A percentile compares a stretch with the other conserved stretches of the same genome.
Conservation (phyloP, 2,888 invertebrate genomes). For the Diabrotica balteata region DNA sequence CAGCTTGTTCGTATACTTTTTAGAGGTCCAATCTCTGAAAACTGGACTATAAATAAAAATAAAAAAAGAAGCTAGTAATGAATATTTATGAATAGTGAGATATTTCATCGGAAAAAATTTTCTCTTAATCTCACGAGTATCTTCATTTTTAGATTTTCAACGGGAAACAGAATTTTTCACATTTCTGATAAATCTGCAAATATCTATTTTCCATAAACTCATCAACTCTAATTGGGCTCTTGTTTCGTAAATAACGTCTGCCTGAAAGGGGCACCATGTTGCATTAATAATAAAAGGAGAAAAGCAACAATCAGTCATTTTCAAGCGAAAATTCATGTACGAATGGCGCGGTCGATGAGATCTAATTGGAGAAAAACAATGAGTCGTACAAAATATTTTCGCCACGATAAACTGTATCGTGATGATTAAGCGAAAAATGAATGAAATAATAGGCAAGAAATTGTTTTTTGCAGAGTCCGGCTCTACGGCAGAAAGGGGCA, state of each 20-base stretch:
- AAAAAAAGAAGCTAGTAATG: too few relatives aligned
- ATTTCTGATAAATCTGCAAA: too few relatives aligned
- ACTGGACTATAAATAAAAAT: too few relatives aligned
- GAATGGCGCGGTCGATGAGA: slow-evolving; percentile 12
- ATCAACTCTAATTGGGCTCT: too few relatives aligned
- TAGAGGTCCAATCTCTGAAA: too few relatives aligned
- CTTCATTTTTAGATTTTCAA: too few relatives aligned
- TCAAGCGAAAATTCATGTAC: slow-evolving; percentile 18
- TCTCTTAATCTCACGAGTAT: too few relatives aligned
- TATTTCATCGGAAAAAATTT: too few relatives aligned
- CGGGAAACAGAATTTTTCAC: too few relatives aligned
- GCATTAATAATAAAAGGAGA: slow-evolving; percentile 19
- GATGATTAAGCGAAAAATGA: slow-evolving; percentile 23
- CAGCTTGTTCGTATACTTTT: too few relatives aligned
- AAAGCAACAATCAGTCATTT: slow-evolving; percentile 23
- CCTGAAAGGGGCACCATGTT: slow-evolving; percentile 30
- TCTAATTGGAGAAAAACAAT: slow-evolving; percentile 19
- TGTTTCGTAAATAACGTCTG: slow-evolving; percentile 3
- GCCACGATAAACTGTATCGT: slow-evolving; percentile 17
- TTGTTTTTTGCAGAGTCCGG: slow-evolving; percentile 9
- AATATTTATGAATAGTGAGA: too few relatives aligned
- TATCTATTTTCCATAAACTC: too few relatives aligned
- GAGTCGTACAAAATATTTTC: slow-evolving; percentile 20
- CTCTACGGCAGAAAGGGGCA: not conserved
- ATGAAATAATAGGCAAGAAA: slow-evolving; percentile 15